These are phyloP conservation scores for Eospalax fontanierii DNA, from an alignment of 2,797 vertebrate species.

Conservation along the genomic window DNA sequence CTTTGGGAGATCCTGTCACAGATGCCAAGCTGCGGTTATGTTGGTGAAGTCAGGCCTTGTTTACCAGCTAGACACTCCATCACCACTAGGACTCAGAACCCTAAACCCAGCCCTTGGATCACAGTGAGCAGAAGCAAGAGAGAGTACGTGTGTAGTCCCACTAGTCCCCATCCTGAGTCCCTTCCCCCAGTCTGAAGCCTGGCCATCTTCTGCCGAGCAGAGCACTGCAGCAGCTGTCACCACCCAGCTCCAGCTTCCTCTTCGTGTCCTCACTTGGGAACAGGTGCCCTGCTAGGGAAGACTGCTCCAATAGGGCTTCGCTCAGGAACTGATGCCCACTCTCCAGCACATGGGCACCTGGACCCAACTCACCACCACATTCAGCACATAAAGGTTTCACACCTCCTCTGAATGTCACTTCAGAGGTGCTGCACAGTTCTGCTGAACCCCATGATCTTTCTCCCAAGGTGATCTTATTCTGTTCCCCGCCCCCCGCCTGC, in stretches of 20 bases:
- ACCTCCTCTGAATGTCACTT: not conserved
- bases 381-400: not conserved
- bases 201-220: not conserved
- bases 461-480: not conserved
- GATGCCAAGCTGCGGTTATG: not conserved
- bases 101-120: not conserved
- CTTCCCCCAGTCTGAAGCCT: not conserved
- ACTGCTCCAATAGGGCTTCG: not conserved
- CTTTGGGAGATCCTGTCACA: not conserved
- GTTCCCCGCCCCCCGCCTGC: not conserved
- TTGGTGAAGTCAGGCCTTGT: accelerated
- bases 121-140: not conserved
- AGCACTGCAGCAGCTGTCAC: not conserved
- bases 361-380: not conserved
- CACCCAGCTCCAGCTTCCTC: not conserved
- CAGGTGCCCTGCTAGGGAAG: not conserved
- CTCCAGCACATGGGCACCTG: accelerated
- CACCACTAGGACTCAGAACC: not conserved
- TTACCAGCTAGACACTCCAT: not conserved
- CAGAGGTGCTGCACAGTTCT: not conserved
- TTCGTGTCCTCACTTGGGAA: not conserved
- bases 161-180: not conserved
- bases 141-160: not conserved
- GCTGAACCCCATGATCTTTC: not conserved
- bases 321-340: not conserved